These are phyloP conservation scores for Tympanoctomys barrerae DNA, from an alignment of 2,797 vertebrate genomes.

Conservation along the genomic window DNA sequence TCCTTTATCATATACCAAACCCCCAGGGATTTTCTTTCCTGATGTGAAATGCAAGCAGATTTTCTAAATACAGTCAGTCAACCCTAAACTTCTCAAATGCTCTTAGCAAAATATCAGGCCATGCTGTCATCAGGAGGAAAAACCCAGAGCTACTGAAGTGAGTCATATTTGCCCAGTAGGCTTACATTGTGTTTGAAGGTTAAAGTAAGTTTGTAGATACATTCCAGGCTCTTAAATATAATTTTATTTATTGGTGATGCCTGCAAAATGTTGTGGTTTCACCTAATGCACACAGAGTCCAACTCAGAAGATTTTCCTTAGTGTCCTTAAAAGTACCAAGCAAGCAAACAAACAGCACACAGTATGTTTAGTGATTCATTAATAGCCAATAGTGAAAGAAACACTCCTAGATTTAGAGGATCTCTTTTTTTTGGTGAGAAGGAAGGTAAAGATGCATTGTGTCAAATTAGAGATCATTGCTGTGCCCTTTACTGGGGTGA, in stretches of 20 bases:
- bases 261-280: conserved; percentile 75
- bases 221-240: conserved; percentile 76
- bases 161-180: conserved; percentile 76
- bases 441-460: neutral
- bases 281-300: conserved; percentile 35
- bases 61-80: conserved; percentile 72
- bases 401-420: neutral
- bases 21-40: conserved; percentile 80
- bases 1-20: conserved; percentile 69
- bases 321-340: neutral
- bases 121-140: conserved; percentile 75
- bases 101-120: conserved; percentile 69
- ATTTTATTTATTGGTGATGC: conserved; percentile 84
- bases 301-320: conserved; percentile 52
- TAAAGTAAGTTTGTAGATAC: conserved; percentile 81
- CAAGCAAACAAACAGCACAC: neutral
- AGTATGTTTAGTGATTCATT: neutral
- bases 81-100: conserved; percentile 64
- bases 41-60: conserved; percentile 83
- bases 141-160: conserved; percentile 82
- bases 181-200: conserved; percentile 75
- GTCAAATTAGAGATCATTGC: neutral
- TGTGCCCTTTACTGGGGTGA: neutral
- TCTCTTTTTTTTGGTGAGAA: too few species aligned
- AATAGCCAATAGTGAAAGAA: neutral